These are phyloP conservation scores for Toxotes jaculatrix DNA, from an alignment of 2,113 vertebrate genomes.

Conservation along the genomic window DNA sequence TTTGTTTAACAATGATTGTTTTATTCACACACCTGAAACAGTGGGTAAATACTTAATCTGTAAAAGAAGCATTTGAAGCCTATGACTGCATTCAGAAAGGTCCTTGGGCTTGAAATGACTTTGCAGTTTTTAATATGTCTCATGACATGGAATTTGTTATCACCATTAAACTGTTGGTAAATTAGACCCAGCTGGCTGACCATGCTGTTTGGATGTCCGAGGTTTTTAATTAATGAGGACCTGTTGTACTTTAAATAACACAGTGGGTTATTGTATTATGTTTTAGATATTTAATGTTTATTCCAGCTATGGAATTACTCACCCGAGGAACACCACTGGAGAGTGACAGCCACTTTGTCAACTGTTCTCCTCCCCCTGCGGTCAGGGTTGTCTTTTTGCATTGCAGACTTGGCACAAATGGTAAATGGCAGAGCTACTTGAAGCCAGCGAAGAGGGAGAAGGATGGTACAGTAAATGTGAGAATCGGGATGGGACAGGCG, in stretches of 20 bases:
- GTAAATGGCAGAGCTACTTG: constrained; percentile 73
- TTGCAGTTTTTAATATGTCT: constrained; percentile 15
- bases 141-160: constrained; percentile 21
- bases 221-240: constrained; percentile 56
- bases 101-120: not conserved
- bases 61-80: not conserved
- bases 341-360: constrained; percentile 76
- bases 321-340: constrained; percentile 47
- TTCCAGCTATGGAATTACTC: constrained; percentile 61
- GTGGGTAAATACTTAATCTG: not conserved
- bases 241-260: constrained; percentile 51
- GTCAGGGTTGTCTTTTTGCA: constrained; percentile 71
- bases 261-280: constrained; percentile 31
- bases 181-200: constrained; percentile 48
- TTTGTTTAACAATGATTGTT: not conserved
- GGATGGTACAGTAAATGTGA: constrained; percentile 76
- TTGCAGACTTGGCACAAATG: constrained; percentile 70
- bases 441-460: constrained; percentile 57
- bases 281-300: constrained; percentile 53
- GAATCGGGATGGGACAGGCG: constrained; percentile 65
- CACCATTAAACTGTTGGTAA: constrained; percentile 35
- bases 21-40: not conserved
- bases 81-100: not conserved
- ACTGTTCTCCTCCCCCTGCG: constrained; percentile 41
- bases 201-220: constrained; percentile 5